phyloP scores from a whole-genome alignment of 2,797 vertebrate genomes.

The Bradypodion pumilum region DNA sequence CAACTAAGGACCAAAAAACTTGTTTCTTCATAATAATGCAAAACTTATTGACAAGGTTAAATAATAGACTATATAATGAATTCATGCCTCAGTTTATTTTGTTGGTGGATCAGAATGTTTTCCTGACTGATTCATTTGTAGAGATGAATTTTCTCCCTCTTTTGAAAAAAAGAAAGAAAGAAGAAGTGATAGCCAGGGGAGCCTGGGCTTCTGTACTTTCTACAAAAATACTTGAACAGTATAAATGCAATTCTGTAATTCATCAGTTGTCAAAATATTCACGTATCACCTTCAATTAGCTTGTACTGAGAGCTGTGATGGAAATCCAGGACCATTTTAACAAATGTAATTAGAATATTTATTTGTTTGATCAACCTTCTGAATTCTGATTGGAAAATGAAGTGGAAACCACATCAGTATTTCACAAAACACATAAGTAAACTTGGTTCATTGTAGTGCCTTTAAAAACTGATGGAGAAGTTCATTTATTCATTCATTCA shows the following conservation, averaged over 20 bases:
- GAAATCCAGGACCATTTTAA: slow-evolving; percentile 22
- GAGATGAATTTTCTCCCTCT: no score
- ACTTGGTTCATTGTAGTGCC: not conserved
- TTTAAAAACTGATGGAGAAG: not conserved
- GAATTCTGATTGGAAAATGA: not conserved
- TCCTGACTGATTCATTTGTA: no score
- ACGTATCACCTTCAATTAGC: slow-evolving; percentile 34
- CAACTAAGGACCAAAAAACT: not conserved
- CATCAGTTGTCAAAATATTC: slow-evolving; percentile 31
- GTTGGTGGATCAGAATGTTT: no score
- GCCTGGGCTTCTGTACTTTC: not conserved
- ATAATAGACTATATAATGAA: no score
- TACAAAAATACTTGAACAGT: slow-evolving; percentile 15
- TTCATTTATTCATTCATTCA: not conserved
- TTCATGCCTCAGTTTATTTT: no score
- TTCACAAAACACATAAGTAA: not conserved
- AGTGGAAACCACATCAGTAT: not conserved
- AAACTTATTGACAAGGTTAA: no score
- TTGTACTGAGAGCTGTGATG: slow-evolving; percentile 1
- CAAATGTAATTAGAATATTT: slow-evolving; percentile 24
- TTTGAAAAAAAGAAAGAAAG: no score
- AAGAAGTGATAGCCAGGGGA: no score
- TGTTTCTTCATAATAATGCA: no score
- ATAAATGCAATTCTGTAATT: slow-evolving; percentile 3
- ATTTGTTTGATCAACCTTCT: slow-evolving; percentile 30